These are phyloP conservation scores for Drosophila ficusphila DNA, from an alignment of 1,140 invertebrate species.

Conservation along the genomic window DNA sequence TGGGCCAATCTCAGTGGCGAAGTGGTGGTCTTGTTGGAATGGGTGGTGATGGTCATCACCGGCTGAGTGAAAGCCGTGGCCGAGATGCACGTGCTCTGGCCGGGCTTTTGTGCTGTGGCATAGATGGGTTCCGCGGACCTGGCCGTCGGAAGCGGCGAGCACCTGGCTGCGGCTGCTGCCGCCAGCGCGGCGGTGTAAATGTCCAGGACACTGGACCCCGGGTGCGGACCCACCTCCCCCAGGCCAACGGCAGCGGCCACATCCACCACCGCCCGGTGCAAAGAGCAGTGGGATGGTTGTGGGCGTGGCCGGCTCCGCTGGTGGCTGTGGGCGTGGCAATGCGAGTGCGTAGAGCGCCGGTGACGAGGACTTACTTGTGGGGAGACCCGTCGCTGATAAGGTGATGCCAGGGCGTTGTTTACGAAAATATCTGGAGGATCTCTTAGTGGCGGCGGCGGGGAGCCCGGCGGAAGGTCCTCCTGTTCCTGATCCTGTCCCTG, in stretches of 20 bases:
- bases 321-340: constrained; percentile 54
- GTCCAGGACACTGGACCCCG: constrained; percentile 59
- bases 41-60: constrained; percentile 69
- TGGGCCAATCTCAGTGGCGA: constrained; percentile 30
- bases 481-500: constrained; percentile 21
- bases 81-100: constrained; percentile 64
- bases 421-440: constrained; percentile 80
- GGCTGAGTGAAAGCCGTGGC: constrained; percentile 69
- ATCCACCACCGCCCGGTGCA: constrained; percentile 68
- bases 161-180: constrained; percentile 51
- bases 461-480: constrained; percentile 54
- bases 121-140: constrained; percentile 70
- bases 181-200: constrained; percentile 69
- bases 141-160: constrained; percentile 42
- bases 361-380: constrained; percentile 81
- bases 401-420: constrained; percentile 75
- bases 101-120: constrained; percentile 79
- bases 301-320: constrained; percentile 29
- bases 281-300: constrained; percentile 43
- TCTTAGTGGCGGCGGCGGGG: constrained; percentile 60
- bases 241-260: constrained; percentile 71
- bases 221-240: constrained; percentile 30
- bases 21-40: constrained; percentile 50
- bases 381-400: constrained; percentile 69
- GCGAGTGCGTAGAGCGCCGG: constrained; percentile 45